Evolutionary conservation across 1,140 invertebrate genomes (phyloP), one percentile per base, ranked within the genome.

Genomic region (Cotesia chilonis): DNA sequence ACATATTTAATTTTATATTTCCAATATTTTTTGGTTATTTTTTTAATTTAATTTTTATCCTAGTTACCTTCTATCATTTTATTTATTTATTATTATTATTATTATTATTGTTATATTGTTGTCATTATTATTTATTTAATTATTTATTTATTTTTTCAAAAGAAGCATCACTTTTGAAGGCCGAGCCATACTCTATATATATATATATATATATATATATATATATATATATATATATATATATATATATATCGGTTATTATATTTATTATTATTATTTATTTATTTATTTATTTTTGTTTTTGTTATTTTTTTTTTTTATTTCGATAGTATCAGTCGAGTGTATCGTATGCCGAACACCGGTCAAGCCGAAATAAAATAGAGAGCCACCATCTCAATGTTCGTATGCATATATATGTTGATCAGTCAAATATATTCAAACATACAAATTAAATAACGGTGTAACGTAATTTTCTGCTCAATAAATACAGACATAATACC

Each of bases 301-400:
- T 52, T 66, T 7, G 6, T 41, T 28, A 28, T 66, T 41, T 37
- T n/a, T 14, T 14, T 14, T 14, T n/a, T 66, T 66, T 64, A 14
- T 12, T 71, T 57, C 66, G 38, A 38, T 66, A 57, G 20, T 70
- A 37, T 71, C 70, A 71, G 70, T 71, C 70, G 63, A 71, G 70
- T 71, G 70, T 52, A 37, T 66, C 17, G n/a, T 55, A 14, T 51
- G 65, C 70, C 63, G 70, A 59, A 71, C 20, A 51, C 52, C 51
- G 70, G 70, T 54, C 70, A 71, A 66, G 70, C 70, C 57, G 52
- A 57, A 71, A 71, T 57, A 71, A 71, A 66, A 66, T 66, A 66
- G 65, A 70, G 68, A 71, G 69, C 69, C 36, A 14, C 4, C 28
- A 36, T 55, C 54, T 55, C 54, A 17, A 14, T 55, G 17, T 47